Percentiles rank a stretch among this genome's conserved stretches.
Evolutionary conservation across 2,888 invertebrate genomes (phyloP).

Genomic region (Esperia sulphurella): DNA sequence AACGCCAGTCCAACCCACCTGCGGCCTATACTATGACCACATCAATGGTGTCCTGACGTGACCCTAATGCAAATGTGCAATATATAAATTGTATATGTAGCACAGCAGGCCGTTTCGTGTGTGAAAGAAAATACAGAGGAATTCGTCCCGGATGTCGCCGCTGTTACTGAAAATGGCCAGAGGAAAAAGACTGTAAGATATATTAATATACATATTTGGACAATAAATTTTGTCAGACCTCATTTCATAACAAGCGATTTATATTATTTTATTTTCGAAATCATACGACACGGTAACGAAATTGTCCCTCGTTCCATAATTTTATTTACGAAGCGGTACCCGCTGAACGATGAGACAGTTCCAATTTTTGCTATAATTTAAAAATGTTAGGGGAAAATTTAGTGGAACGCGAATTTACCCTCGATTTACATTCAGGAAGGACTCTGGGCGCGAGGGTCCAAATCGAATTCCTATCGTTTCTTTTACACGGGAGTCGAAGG

Average conservation of each 20-base stretch:
- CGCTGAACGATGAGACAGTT: constrained; percentile 25
- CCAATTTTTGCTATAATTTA: constrained; percentile 51
- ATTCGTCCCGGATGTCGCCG: too few species aligned
- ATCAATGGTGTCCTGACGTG: too few species aligned
- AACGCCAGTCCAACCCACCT: too few species aligned
- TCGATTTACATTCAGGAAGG: constrained; percentile 70
- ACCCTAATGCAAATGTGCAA: too few species aligned
- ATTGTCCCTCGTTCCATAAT: constrained; percentile 11
- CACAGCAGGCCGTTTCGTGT: too few species aligned
- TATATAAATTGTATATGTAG: too few species aligned
- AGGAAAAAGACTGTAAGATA: too few species aligned
- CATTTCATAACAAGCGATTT: background rate
- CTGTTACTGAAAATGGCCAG: too few species aligned
- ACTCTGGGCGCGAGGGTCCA: constrained; percentile 54
- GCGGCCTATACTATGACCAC: too few species aligned
- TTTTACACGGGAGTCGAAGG: constrained; percentile 42
- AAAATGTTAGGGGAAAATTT: constrained; percentile 50
- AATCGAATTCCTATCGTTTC: constrained; percentile 73
- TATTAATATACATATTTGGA: too few species aligned
- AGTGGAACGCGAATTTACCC: constrained; percentile 51
- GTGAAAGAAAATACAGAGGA: too few species aligned
- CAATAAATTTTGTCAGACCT: too few species aligned
- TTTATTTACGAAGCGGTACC: constrained; percentile 19
- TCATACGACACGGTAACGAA: constrained; percentile 3
- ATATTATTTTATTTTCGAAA: background rate